Evolutionary conservation across 1,140 invertebrate species (phyloP).

Genomic region (Cyclina sinensis): DNA sequence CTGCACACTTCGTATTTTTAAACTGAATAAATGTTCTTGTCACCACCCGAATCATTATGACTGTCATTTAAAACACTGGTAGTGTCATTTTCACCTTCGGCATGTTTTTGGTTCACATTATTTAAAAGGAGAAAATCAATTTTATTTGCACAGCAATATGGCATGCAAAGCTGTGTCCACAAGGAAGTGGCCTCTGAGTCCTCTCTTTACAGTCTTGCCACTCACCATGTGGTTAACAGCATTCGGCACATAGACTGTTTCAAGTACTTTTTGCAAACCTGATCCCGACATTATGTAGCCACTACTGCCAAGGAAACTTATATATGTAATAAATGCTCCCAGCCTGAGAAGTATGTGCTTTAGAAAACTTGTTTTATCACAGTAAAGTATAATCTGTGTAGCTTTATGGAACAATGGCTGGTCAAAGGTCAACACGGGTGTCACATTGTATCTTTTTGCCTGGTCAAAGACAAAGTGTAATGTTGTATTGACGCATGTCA

Average conservation of each 20-base stretch:
- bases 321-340: constrained; percentile 70
- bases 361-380: constrained; percentile 58
- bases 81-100: too few species aligned
- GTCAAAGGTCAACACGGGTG: constrained; percentile 78
- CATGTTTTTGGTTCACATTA: too few species aligned
- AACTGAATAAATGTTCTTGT: too few species aligned
- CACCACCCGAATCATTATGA: too few species aligned
- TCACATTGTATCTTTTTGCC: constrained; percentile 59
- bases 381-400: constrained; percentile 51
- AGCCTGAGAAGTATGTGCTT: constrained; percentile 55
- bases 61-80: too few species aligned
- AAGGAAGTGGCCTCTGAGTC: constrained; percentile 67
- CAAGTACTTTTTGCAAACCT: constrained; percentile 66
- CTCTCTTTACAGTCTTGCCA: constrained; percentile 69
- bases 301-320: constrained; percentile 70
- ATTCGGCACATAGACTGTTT: constrained; percentile 68
- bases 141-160: constrained; percentile 12
- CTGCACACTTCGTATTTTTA: too few species aligned
- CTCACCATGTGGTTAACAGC: constrained; percentile 66
- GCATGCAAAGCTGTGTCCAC: constrained; percentile 59
- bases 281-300: constrained; percentile 69
- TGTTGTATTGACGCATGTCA: constrained; percentile 77
- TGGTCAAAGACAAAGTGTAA: constrained; percentile 73
- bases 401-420: constrained; percentile 80
- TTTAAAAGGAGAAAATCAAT: too few species aligned